Conservation (phyloP, 2,888 invertebrate species). For the Bimastos eiseni region DNA sequence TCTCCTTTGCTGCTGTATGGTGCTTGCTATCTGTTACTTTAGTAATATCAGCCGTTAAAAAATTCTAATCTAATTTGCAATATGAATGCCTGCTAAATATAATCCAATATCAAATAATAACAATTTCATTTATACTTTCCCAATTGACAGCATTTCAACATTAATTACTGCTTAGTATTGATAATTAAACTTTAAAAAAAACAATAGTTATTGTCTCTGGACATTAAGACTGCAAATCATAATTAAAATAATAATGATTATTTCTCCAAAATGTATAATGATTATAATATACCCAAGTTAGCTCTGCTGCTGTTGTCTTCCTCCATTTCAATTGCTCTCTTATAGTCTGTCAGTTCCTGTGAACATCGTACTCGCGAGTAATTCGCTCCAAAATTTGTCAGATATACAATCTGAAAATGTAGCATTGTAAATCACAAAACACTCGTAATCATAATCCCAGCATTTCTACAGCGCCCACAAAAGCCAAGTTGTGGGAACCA, state of each 20-base stretch:
- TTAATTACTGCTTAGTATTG: too few species aligned
- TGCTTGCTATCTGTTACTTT: background rate
- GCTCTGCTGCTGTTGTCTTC: slow-evolving; percentile 19
- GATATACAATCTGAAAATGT: slow-evolving; percentile 14
- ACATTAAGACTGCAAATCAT: background rate
- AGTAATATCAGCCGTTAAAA: background rate
- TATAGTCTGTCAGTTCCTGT: slow-evolving; percentile 27
- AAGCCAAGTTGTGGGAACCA: too few species aligned
- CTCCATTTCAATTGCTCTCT: slow-evolving; percentile 33
- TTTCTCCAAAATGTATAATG: too few species aligned
- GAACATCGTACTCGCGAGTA: slow-evolving; percentile 9
- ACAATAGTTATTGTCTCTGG: too few species aligned
- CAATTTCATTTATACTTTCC: too few species aligned
- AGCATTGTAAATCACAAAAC: background rate
- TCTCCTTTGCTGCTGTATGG: background rate
- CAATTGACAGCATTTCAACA: too few species aligned
- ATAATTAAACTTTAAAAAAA: too few species aligned
- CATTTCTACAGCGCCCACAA: too few species aligned
- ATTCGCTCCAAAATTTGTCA: slow-evolving; percentile 29
- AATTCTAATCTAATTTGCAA: background rate
- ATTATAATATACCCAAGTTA: background rate
- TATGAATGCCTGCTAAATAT: background rate
- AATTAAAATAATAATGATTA: background rate
- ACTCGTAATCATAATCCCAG: too few species aligned
- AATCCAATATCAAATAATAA: background rate